Percentiles rank a stretch among this genome's conserved stretches.
Conservation (phyloP, 2,797 vertebrate species). For the Nothura maculosa region DNA sequence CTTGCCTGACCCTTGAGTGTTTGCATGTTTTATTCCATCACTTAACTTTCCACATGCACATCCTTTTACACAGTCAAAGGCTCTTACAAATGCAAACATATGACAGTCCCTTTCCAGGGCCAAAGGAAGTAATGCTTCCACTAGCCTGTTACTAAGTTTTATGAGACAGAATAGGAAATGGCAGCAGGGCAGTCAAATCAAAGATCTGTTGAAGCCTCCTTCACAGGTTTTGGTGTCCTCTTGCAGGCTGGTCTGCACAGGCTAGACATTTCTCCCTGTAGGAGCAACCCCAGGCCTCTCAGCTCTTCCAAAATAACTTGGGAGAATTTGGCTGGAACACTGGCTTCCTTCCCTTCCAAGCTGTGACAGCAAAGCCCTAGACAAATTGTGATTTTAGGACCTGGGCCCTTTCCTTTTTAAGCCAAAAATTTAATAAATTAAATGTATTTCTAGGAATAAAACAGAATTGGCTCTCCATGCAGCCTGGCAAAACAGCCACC, state of each 20-base stretch:
- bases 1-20: background rate
- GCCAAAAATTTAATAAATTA: background rate
- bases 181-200: background rate
- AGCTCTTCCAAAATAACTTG: background rate
- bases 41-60: background rate
- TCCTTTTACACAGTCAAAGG: background rate
- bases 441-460: background rate
- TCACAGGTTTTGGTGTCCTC: background rate
- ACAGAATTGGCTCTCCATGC: background rate
- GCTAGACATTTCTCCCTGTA: background rate
- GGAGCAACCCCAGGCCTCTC: background rate
- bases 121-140: background rate
- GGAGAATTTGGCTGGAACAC: background rate
- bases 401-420: rapidly evolving
- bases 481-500: background rate
- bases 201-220: background rate
- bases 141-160: rapidly evolving
- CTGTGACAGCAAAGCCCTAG: background rate
- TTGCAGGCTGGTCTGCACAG: background rate
- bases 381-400: background rate
- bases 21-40: background rate
- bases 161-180: background rate
- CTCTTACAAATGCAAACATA: background rate
- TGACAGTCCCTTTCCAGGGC: rapidly evolving
- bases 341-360: background rate